Conservation (phyloP, 2,113 vertebrate genomes). For the human (Homo sapiens) region GRCh38 chr13:72093001-72093500, state of each 20-base stretch:
- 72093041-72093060: not conserved
- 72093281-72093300: slow-evolving; percentile 77
- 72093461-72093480: slow-evolving; percentile 88
- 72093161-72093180: slow-evolving; percentile 64
- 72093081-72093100: slow-evolving; percentile 46
- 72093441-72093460: slow-evolving; percentile 89
- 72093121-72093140: slow-evolving; percentile 57
- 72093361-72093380: slow-evolving; percentile 83
- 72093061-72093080: slow-evolving; percentile 35
- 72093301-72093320: slow-evolving; percentile 78
- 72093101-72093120: slow-evolving; percentile 38
- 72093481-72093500: slow-evolving; percentile 89
- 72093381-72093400: slow-evolving; percentile 89
- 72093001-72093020: not conserved
- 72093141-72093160: slow-evolving; percentile 60
- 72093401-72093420: slow-evolving; percentile 87
- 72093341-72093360: slow-evolving; percentile 84
- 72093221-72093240: slow-evolving; percentile 62
- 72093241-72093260: slow-evolving; percentile 71
- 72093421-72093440: slow-evolving; percentile 88
- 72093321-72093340: slow-evolving; percentile 84
- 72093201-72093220: slow-evolving; percentile 68
- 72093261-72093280: slow-evolving; percentile 71
- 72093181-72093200: slow-evolving; percentile 61
- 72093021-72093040: slow-evolving; percentile 33